phyloP scores from a whole-genome alignment of 2,113 vertebrate genomes.

The Pachyramphus minor region DNA sequence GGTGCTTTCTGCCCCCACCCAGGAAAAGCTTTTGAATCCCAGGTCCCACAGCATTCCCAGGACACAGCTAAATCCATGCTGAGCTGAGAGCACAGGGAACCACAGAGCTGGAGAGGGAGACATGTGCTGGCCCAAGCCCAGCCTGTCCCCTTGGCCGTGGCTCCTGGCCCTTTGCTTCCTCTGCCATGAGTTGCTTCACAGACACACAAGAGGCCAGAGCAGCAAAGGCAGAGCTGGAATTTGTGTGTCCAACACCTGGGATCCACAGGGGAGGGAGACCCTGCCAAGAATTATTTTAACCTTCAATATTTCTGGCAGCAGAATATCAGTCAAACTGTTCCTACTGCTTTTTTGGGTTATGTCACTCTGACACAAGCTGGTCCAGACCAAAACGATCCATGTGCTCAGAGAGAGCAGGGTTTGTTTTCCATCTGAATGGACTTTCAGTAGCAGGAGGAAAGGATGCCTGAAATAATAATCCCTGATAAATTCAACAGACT shows the following conservation, averaged over 20 bases:
- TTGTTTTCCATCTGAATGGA: constrained; percentile 26
- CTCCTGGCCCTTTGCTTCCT: not conserved
- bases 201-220: not conserved
- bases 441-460: constrained; percentile 23
- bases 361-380: not conserved
- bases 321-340: not conserved
- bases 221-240: constrained; percentile 5
- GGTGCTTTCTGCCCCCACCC: not conserved
- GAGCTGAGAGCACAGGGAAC: not conserved
- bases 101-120: not conserved
- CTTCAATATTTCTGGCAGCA: constrained; percentile 41
- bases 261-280: not conserved
- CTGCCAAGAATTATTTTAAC: constrained; percentile 57
- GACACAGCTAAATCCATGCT: rapidly evolving
- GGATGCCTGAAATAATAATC: constrained; percentile 47
- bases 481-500: not conserved
- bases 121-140: not conserved
- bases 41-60: not conserved
- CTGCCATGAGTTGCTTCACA: not conserved
- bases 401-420: not conserved
- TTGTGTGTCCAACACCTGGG: not conserved
- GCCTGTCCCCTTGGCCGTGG: not conserved
- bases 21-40: not conserved
- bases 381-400: not conserved
- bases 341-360: not conserved